phyloP scores from a whole-genome alignment of 2,888 invertebrate genomes.

The Hyposoter didymator region DNA sequence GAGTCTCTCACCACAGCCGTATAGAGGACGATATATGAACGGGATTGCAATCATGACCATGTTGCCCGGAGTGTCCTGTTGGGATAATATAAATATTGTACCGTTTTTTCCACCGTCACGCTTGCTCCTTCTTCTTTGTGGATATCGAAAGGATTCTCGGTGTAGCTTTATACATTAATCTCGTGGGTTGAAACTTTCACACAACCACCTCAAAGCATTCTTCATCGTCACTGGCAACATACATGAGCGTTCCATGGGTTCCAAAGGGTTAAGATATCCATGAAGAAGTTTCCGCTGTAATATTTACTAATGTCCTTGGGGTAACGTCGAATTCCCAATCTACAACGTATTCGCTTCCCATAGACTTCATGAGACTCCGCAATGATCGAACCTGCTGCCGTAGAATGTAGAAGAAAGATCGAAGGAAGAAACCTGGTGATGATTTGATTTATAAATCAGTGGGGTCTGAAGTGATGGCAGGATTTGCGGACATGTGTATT shows the following conservation, averaged over 20 bases:
- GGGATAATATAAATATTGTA: conserved; percentile 84
- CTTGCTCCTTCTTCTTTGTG: background rate
- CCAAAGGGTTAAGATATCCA: background rate
- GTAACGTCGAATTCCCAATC: conserved; percentile 5
- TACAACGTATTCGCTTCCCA: background rate
- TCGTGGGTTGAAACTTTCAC: conserved; percentile 6
- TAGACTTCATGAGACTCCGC: background rate
- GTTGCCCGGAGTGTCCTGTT: conserved; percentile 82
- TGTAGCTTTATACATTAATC: conserved; percentile 7
- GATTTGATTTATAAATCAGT: background rate
- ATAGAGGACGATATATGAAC: conserved; percentile 82
- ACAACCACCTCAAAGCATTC: background rate
- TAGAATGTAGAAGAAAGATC: background rate
- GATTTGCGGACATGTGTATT: background rate
- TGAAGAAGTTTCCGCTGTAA: conserved; percentile 2
- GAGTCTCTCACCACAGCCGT: conserved; percentile 76
- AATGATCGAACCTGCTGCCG: background rate
- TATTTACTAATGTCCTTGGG: conserved; percentile 19
- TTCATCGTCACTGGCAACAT: background rate
- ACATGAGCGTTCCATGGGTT: background rate
- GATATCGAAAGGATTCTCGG: conserved; percentile 16
- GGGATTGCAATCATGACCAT: conserved; percentile 83
- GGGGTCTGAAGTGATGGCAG: background rate
- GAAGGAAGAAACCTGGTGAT: background rate
- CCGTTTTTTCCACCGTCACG: conserved; percentile 73